Percentiles rank a stretch among this genome's conserved stretches.
These are phyloP conservation scores for Erpobdella octoculata DNA, from an alignment of 2,888 invertebrate genomes.

Conservation along the genomic window DNA sequence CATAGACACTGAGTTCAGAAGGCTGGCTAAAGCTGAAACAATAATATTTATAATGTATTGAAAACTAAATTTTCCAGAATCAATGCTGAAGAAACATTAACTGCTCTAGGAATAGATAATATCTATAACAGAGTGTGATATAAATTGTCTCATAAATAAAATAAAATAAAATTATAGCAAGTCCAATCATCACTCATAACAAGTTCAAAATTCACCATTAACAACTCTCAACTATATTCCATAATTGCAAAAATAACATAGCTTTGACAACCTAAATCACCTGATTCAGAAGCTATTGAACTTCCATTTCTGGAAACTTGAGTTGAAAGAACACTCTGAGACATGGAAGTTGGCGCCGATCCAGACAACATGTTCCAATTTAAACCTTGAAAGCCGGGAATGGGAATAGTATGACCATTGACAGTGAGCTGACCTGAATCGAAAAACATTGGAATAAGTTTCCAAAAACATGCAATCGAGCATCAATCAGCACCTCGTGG, in stretches of 20 bases:
- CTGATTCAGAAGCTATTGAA: constrained; percentile 3
- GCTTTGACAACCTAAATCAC: background rate
- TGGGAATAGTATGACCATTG: constrained; percentile 46
- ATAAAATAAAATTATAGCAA: too few species aligned
- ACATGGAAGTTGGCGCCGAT: background rate
- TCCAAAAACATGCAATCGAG: background rate
- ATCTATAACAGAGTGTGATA: background rate
- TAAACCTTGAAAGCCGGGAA: constrained; percentile 39
- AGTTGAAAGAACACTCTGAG: constrained; percentile 31
- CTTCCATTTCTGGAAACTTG: background rate
- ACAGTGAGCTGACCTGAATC: constrained; percentile 45
- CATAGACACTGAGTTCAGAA: constrained; percentile 28
- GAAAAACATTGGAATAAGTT: too few species aligned
- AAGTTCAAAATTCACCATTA: too few species aligned
- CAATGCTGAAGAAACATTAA: too few species aligned
- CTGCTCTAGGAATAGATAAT: background rate
- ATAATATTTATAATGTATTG: too few species aligned
- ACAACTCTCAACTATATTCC: too few species aligned
- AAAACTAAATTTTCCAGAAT: too few species aligned
- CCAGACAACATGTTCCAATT: constrained; percentile 13
- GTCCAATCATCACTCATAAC: too few species aligned
- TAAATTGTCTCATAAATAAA: too few species aligned
- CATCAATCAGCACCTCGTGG: background rate
- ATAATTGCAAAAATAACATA: background rate
- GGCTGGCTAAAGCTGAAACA: constrained; percentile 27